Evolutionary conservation across 2,797 vertebrate species (phyloP), one percentile per base, ranked within the genome.

Genomic region (Peromyscus attwateri): DNA sequence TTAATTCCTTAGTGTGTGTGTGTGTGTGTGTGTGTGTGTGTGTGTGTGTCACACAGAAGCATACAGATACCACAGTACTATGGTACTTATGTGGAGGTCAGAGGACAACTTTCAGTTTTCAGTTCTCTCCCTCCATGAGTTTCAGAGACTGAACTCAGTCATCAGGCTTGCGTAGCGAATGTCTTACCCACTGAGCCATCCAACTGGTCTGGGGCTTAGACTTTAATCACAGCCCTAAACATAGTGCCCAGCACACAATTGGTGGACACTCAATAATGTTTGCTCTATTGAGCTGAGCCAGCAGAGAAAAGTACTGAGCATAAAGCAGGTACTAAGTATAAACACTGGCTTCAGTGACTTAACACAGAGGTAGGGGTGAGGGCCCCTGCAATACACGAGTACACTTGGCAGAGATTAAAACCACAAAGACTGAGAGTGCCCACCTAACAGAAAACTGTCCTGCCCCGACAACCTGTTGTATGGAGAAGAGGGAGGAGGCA

Each of bases 221-320:
- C 83, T 89, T 71, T 75, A 85, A 90, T 92, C 84, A 79, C 9
- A 83, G 60, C 25, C 75, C 66, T 87, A 55, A 91, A 52, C 49
- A 92, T 0, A 4, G 75, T 77, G 21, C 71, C 76, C 55, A 62
- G 73, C 17, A 70, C 34, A 52, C 16, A 31, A 25, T 0, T 12
- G 70, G 21, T 1, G 11, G 57, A 21, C 0, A 55, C 66, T 90
- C 34, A 84, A 9, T 46, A 29, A 88, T 40, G 49, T 90, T 66
- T 88, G 80, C 55, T 62, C 13, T 0, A 88, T 14, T 79, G 34
- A 85, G 73, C 34, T 55, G 46, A 93, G n/a, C 5, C 37, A 37
- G 57, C 40, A 96, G n/a, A 91, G 60, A 64, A 89, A 73, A 49
- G 49, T 23, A 23, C 27, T 0, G 14, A 49, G 90, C 27, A 73